phyloP scores from a whole-genome alignment of 2,888 invertebrate species.

The Dyspetes luteomarginatus region DNA sequence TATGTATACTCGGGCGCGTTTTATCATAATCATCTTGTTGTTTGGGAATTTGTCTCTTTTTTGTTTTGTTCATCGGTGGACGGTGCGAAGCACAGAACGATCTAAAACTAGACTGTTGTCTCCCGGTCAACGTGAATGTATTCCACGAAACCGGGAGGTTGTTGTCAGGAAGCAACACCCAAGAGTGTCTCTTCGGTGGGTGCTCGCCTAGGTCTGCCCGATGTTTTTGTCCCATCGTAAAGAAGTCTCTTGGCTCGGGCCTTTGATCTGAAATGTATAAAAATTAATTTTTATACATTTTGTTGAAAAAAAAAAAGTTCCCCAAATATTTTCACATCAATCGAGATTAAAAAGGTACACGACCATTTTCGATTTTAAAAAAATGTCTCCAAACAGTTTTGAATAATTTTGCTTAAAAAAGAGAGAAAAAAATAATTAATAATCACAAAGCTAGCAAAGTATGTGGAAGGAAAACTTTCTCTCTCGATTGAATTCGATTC shows the following conservation, averaged over 20 bases:
- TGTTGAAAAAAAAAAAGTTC: slow-evolving; percentile 80
- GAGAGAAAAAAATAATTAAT: no score
- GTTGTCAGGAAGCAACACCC: slow-evolving; percentile 93
- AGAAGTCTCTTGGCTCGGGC: slow-evolving; percentile 85
- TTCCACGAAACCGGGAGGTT: slow-evolving; percentile 93
- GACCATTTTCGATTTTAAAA: no score
- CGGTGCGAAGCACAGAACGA: slow-evolving; percentile 78
- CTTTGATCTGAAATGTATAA: slow-evolving; percentile 85
- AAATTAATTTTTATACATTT: slow-evolving; percentile 82
- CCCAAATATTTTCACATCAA: slow-evolving; percentile 86
- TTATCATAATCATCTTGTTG: background rate
- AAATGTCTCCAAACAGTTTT: no score
- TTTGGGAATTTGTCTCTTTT: slow-evolving; percentile 16
- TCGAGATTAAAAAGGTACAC: no score
- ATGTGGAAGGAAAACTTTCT: no score
- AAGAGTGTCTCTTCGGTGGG: slow-evolving; percentile 89
- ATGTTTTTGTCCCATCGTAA: slow-evolving; percentile 84
- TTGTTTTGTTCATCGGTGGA: slow-evolving; percentile 76
- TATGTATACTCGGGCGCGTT: background rate
- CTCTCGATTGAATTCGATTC: no score
- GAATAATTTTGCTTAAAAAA: no score
- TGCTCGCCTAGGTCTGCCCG: slow-evolving; percentile 84
- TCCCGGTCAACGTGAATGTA: slow-evolving; percentile 97
- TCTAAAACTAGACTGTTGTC: slow-evolving; percentile 88
- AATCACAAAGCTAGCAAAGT: no score